Evolutionary conservation across 2,888 invertebrate genomes (phyloP), one percentile per base, ranked within the genome.

Genomic region (Synergus japonicus): DNA sequence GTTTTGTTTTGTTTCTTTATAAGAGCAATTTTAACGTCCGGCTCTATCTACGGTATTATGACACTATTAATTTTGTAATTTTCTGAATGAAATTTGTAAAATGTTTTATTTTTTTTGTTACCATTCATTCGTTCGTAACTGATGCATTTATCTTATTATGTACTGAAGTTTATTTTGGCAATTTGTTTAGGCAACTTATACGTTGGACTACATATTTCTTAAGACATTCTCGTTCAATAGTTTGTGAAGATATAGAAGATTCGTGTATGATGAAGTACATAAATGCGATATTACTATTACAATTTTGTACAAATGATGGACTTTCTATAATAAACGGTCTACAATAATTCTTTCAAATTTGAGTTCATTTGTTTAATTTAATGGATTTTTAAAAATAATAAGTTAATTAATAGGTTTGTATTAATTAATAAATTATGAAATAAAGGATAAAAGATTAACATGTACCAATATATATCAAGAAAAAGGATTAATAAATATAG

Each of bases 281-380:
- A 54, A 8, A 54, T n/a, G n/a, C n/a, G 54, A n/a, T 49, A 49
- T 49, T n/a, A 15, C 10, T n/a, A 15, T 15, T 76, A 87, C 81
- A 79, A 84, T 89, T 89, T 89, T 90, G 89, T 90, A 89, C 88
- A 88, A 88, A 87, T 81, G 60, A 86, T 82, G 82, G 78, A 85
- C 76, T 83, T 87, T 86, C 76, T 78, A 78, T 43, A 79, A 81
- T 81, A 54, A 54, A 54, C 1, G 7, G n/a, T 54, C 54, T 54
- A n/a, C 0, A 54, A 8, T n/a, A 54, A 7, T 54, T 49, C 15
- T 49, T n/a, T 54, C 7, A 8, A 49, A 49, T 49, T 15, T 15
- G 7, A 49, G 5, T 15, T 15, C 4, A 15, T 49, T 49, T 49
- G 15, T 15, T 15, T 49, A 7, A 49, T 49, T 37, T 37, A 5